Conservation (phyloP, 2,113 vertebrate species). For the Callocephalon fimbriatum region DNA sequence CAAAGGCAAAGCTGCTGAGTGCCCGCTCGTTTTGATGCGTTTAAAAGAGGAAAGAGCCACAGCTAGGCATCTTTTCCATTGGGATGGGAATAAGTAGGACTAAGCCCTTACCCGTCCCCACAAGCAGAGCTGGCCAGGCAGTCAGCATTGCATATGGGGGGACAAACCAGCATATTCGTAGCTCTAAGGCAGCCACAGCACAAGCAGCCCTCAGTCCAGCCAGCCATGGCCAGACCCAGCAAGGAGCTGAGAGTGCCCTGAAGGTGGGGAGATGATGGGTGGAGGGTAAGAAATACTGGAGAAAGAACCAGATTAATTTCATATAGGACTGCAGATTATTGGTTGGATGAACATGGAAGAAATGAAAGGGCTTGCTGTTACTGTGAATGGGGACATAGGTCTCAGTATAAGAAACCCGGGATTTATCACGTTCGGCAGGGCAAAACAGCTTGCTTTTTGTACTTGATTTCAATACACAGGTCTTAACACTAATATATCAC, state of each 20-base stretch:
- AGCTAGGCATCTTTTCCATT: background rate
- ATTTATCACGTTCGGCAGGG: background rate
- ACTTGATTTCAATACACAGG: background rate
- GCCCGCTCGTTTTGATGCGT: background rate
- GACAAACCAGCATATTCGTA: background rate
- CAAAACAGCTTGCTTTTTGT: background rate
- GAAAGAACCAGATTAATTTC: background rate
- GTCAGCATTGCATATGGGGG: accelerated
- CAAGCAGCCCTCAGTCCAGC: accelerated
- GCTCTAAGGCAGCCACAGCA: background rate
- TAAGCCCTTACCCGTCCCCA: accelerated
- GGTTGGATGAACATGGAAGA: background rate
- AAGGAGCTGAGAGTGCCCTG: background rate
- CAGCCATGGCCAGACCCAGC: accelerated
- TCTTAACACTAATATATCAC: background rate
- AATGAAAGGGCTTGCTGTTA: background rate
- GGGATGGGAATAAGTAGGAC: background rate
- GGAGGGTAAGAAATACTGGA: background rate
- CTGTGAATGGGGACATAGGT: background rate
- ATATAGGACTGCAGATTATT: background rate
- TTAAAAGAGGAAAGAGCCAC: background rate
- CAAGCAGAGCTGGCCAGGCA: background rate
- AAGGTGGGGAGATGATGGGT: background rate
- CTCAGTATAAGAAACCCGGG: background rate
- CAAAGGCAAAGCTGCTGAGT: background rate